Evolutionary conservation across 2,888 invertebrate genomes (phyloP).

Genomic region (Hipparchia sbordonii): DNA sequence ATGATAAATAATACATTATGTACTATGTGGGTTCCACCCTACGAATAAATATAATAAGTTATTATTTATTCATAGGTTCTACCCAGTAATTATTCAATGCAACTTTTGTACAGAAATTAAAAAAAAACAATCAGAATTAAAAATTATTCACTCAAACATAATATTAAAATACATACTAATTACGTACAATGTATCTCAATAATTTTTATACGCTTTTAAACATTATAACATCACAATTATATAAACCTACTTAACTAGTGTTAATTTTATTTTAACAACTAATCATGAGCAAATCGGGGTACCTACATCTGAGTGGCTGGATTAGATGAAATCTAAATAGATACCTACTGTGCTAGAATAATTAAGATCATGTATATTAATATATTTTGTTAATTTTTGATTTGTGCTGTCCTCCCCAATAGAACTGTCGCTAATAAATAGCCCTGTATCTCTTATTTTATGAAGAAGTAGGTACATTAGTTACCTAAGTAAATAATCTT

Average conservation of each 20-base stretch:
- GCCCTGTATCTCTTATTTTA: neutral
- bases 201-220: too few relatives aligned
- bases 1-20: neutral
- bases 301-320: neutral
- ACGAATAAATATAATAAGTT: too few relatives aligned
- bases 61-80: too few relatives aligned
- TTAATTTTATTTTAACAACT: neutral
- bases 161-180: too few relatives aligned
- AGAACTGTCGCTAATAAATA: slow-evolving; percentile 2
- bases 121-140: too few relatives aligned
- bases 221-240: too few relatives aligned
- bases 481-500: neutral
- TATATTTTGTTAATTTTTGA: too few relatives aligned
- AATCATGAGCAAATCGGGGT: neutral
- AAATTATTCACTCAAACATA: too few relatives aligned
- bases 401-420: neutral
- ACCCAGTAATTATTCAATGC: neutral
- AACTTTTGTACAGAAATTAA: too few relatives aligned
- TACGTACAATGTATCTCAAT: too few relatives aligned
- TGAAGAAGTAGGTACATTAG: neutral
- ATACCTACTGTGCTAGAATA: neutral
- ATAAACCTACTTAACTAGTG: too few relatives aligned
- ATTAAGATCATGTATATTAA: neutral
- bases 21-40: neutral
- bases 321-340: neutral